These are phyloP conservation scores for Antechinus flavipes DNA, from an alignment of 2,113 vertebrate genomes.

Conservation along the genomic window DNA sequence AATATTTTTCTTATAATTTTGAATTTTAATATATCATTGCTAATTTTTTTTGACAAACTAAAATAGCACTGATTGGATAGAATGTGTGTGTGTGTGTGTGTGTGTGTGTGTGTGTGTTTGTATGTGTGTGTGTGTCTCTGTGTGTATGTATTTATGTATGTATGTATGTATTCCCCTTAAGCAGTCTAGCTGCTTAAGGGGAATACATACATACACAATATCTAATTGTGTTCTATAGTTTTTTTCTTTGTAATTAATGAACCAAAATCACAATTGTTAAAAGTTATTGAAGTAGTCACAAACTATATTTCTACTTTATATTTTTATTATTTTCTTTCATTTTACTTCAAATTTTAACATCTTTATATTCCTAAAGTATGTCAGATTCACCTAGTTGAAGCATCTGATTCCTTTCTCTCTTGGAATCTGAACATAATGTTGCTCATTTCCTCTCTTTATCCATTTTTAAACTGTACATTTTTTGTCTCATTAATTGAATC, in stretches of 20 bases:
- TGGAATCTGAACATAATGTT: not conserved
- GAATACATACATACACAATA: not conserved
- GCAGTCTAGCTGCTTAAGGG: not conserved
- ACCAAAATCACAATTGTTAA: not conserved
- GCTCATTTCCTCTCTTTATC: not conserved
- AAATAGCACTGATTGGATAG: not conserved
- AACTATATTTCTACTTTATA: slow-evolving; percentile 4
- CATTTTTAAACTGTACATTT: not conserved
- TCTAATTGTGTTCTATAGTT: not conserved
- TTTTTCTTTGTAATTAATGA: not conserved
- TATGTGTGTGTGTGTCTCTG: not conserved
- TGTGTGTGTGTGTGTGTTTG: no score
- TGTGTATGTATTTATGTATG: no score
- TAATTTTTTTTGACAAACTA: not conserved
- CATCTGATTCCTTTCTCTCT: not conserved
- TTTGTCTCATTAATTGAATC: slow-evolving; percentile 23
- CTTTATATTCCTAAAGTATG: not conserved
- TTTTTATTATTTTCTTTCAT: slow-evolving; percentile 12
- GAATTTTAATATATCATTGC: not conserved
- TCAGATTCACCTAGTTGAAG: slow-evolving; percentile 1
- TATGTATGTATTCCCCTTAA: not conserved
- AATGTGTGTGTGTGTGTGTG: no score
- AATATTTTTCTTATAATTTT: not conserved
- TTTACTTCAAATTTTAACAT: slow-evolving; percentile 25
- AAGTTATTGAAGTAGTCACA: not conserved